Evolutionary conservation across 2,888 invertebrate genomes (phyloP).

Genomic region (Clivina fossor): DNA sequence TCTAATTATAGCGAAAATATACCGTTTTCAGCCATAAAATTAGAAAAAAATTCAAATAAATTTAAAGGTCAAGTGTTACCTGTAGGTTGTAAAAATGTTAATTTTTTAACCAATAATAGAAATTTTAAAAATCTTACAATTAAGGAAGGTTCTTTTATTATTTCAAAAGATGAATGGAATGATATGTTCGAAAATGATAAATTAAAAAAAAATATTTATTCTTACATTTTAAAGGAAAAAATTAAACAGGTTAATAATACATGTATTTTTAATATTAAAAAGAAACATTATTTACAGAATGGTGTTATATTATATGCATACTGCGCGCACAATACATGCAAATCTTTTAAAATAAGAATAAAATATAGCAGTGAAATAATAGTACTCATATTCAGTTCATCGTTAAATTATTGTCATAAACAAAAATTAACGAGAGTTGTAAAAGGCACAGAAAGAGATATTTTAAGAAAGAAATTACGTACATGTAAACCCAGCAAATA

Average conservation of each 20-base stretch:
- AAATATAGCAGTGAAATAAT: too few species aligned
- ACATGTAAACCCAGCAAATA: not conserved
- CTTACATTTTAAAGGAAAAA: constrained; percentile 5
- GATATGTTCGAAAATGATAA: constrained; percentile 2
- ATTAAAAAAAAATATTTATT: not conserved
- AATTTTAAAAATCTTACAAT: not conserved
- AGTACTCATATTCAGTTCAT: constrained; percentile 2
- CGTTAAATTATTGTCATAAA: constrained; percentile 5
- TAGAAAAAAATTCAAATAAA: not conserved
- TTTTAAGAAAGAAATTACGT: constrained; percentile 4
- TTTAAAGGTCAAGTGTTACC: constrained; percentile 2
- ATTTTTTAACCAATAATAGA: not conserved
- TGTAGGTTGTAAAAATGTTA: not conserved
- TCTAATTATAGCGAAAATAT: not conserved
- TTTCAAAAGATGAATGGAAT: constrained; percentile 7
- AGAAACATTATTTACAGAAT: not conserved
- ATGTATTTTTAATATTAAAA: constrained; percentile 13
- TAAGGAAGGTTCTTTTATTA: constrained; percentile 9
- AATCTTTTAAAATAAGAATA: constrained; percentile 1
- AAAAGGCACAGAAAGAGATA: not conserved
- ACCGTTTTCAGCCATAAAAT: not conserved
- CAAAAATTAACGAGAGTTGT: constrained; percentile 3
- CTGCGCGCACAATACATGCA: not conserved
- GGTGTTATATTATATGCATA: constrained; percentile 3
- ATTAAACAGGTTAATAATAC: constrained; percentile 10